Base-by-base conservation (phyloP, 1,140 invertebrate genomes). In the Homarus americanus region DNA sequence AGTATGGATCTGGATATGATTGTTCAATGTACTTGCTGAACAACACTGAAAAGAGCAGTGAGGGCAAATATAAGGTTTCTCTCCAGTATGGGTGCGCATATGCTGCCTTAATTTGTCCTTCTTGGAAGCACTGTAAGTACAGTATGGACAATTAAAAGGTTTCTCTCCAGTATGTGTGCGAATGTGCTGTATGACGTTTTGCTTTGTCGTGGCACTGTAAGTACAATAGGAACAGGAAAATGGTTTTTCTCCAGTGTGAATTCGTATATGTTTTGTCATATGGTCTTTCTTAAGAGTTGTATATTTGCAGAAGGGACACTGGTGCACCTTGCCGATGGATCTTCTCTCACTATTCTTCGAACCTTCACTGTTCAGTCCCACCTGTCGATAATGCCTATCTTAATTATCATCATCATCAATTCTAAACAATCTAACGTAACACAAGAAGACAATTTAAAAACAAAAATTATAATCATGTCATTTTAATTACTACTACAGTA, bases 271-370 rank as follows among this genome's bases (percentile, higher is more conserved):
- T 28, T 76, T 83, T 32, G 32, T 40, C 72, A 90, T 76, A 38
- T 90, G 79, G 69, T 90, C 87, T 83, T 82, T 91, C 78, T 85
- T 87, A 90, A 75, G 69, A 66, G 87, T 84, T 32, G 69, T 75
- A 76, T 83, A 69, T 63, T 58, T 76, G 75, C 87, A 90, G 82
- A 73, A 90, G 36, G 69, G 80, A 49, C 87, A 90, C 44, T 78
- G 79, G 72, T 90, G 69, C 66, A 80, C 66, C 80, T 76, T 90
- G 87, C 73, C 41, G 53, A 36, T 3, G 17, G 58, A 32, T 32
- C 44, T 38, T 69, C 78, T 66, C 53, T 32, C 38, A 63, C 40
- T 63, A 53, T 44, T 66, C 66, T 53, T 73, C 63, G 63, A 20
- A 87, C 36, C 85, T 79, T 44, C 78, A 80, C 78, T 40, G 53